Evolutionary conservation across 1,140 invertebrate genomes (phyloP), one percentile per base, ranked within the genome.

Genomic region (Drosophila bocki): DNA sequence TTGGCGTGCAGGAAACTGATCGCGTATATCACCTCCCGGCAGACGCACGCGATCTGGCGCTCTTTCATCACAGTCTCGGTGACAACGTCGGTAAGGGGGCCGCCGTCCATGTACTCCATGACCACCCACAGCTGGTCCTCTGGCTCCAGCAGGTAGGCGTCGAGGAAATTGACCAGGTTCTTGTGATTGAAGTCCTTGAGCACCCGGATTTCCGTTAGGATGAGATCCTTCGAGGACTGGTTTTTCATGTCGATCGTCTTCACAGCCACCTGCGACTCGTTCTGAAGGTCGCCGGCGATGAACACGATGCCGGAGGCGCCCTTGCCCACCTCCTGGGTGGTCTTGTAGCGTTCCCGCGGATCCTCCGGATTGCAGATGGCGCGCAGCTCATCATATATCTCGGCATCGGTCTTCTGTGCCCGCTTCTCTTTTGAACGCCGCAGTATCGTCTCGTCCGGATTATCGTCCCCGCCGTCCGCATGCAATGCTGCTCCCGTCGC

Each of bases 61-160:
- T 99, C 98, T 85, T 98, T 98, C 98, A 99, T 99, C 13, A 99
- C 96, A 2, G 98, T 99, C 94, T 99, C 98, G 3, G 98, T 99
- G 2, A 99, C 98, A 3, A 99, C 98, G 93, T 99, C 98, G 0
- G 99, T 99, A 5, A 99, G 93, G 1, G 98, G 97, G 6, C 99
- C 99, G 33, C 98, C 98, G 83, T 99, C 97, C 63, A 99, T 94
- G 51, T 99, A 95, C 93, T 99, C 98, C 98, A 99, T 99, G 1
- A 96, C 94, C 1, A 96, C 98, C 98, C 98, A 99, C 3, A 99
- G 94, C 93, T 99, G 97, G 80, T 99, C 97, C 37, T 96, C 95
- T 17, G 97, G 96, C 33, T 98, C 94, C 3, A 93, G 67, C 6
- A 97, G 93, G 93, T 98, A 99, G 17, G 96, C 97, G 84, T 99